A percentile compares a stretch with the other conserved stretches of the same genome.
Conservation (phyloP, 2,888 invertebrate species). For the Lithophane semibrunnea region DNA sequence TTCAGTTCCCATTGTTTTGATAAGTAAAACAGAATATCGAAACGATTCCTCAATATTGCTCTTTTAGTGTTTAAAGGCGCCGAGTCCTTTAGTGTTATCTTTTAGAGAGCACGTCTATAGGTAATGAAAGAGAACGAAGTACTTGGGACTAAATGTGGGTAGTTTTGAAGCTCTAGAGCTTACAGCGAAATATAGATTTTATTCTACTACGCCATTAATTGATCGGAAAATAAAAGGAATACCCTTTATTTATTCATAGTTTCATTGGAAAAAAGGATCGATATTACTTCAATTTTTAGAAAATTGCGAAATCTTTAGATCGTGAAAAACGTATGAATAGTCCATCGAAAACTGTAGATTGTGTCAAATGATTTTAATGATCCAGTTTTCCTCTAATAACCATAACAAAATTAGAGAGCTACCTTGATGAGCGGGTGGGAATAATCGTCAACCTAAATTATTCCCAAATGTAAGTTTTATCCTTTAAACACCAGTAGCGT, state of each 20-base stretch:
- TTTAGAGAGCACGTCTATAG: slow-evolving; percentile 61
- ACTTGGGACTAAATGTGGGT: slow-evolving; percentile 43
- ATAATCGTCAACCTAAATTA: slow-evolving; percentile 32
- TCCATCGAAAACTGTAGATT: not conserved
- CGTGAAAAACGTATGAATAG: not conserved
- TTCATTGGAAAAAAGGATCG: not conserved
- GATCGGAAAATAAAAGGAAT: slow-evolving; percentile 39
- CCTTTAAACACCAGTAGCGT: slow-evolving; percentile 40
- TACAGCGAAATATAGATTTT: slow-evolving; percentile 49
- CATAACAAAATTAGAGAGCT: slow-evolving; percentile 9
- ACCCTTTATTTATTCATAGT: not conserved
- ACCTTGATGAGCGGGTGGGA: slow-evolving; percentile 15
- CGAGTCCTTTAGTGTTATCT: slow-evolving; percentile 58
- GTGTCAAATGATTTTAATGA: not conserved
- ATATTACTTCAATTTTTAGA: not conserved
- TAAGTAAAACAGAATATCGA: slow-evolving; percentile 45
- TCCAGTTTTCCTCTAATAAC: not conserved
- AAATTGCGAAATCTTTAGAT: not conserved
- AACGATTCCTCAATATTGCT: slow-evolving; percentile 52
- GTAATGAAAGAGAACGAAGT: slow-evolving; percentile 54
- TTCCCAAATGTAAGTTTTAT: slow-evolving; percentile 25
- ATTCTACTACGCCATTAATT: slow-evolving; percentile 47
- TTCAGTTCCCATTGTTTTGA: slow-evolving; percentile 34
- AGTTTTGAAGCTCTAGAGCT: slow-evolving; percentile 44
- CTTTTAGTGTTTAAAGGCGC: slow-evolving; percentile 43